Evolutionary conservation across 2,113 vertebrate species (phyloP).

Genomic region (Neolamprologus cancellatus): DNA sequence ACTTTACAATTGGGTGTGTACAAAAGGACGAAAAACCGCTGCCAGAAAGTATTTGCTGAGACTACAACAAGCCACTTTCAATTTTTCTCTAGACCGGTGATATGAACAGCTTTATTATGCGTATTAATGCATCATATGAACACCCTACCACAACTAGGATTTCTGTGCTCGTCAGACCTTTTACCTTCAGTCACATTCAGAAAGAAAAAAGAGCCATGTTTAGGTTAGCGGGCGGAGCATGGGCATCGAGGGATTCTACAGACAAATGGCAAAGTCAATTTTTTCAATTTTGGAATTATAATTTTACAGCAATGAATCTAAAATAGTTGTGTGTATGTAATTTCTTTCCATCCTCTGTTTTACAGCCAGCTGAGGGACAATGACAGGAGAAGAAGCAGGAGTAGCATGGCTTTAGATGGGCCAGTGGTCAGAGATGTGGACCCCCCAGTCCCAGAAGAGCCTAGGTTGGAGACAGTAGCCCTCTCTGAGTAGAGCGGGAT

Average conservation of each 20-base stretch:
- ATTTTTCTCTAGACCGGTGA: background rate
- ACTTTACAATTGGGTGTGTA: accelerated
- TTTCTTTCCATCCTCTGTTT: background rate
- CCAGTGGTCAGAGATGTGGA: background rate
- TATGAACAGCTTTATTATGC: background rate
- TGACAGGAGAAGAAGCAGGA: conserved; percentile 41
- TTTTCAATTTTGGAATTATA: conserved; percentile 23
- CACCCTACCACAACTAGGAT: background rate
- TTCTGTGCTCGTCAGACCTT: background rate
- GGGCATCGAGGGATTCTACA: background rate
- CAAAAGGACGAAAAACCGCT: background rate
- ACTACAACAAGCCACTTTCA: background rate
- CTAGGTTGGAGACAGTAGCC: conserved; percentile 59
- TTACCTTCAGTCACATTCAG: conserved; percentile 1
- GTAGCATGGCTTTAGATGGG: conserved; percentile 4
- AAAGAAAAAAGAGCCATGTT: conserved; percentile 5
- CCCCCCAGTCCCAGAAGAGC: conserved; percentile 32
- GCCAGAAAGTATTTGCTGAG: background rate
- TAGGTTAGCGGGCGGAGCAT: background rate
- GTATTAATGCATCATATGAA: background rate
- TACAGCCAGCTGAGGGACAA: conserved; percentile 45
- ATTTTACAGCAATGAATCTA: conserved; percentile 23
- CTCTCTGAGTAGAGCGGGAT: conserved; percentile 61
- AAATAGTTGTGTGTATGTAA: background rate
- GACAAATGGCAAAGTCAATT: conserved; percentile 41